Evolutionary conservation across 2,113 vertebrate genomes (phyloP).

Genomic region (Notothenia rossii): DNA sequence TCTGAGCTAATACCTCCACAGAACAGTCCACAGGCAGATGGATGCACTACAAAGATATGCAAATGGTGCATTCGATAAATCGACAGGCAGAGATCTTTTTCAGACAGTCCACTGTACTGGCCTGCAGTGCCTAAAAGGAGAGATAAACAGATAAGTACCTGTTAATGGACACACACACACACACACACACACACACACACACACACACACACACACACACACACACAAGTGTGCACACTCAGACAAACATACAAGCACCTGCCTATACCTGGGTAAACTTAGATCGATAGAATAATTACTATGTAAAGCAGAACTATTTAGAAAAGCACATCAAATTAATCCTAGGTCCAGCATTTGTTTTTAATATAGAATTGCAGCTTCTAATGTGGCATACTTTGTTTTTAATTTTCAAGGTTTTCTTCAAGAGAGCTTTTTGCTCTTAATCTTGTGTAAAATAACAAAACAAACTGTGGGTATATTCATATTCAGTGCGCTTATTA

Average conservation of each 20-base stretch:
- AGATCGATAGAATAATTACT: constrained; percentile 60
- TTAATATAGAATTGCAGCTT: constrained; percentile 45
- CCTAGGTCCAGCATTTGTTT: constrained; percentile 13
- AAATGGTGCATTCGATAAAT: constrained; percentile 86
- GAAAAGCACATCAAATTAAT: constrained; percentile 55
- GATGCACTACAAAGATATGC: constrained; percentile 88
- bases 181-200: constrained; percentile 59
- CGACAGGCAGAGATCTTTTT: constrained; percentile 83
- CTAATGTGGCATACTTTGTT: constrained; percentile 41
- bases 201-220: constrained; percentile 55
- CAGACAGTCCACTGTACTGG: constrained; percentile 80
- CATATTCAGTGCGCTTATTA: constrained; percentile 75
- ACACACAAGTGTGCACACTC: constrained; percentile 49
- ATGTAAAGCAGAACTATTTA: constrained; percentile 57
- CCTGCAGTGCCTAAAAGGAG: constrained; percentile 80
- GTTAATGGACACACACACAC: constrained; percentile 78
- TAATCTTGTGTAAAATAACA: constrained; percentile 58
- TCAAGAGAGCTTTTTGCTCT: constrained; percentile 53
- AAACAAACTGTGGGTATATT: constrained; percentile 73
- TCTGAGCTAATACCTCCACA: constrained; percentile 85
- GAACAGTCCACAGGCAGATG: constrained; percentile 82
- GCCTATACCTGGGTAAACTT: constrained; percentile 59
- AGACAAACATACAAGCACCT: constrained; percentile 66
- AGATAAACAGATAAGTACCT: constrained; percentile 86
- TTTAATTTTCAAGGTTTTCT: constrained; percentile 59